A percentile compares a stretch with the other conserved stretches of the same genome.
Conservation (phyloP, 92 coral and sea anemone species). For the Palythoa grandis region DNA sequence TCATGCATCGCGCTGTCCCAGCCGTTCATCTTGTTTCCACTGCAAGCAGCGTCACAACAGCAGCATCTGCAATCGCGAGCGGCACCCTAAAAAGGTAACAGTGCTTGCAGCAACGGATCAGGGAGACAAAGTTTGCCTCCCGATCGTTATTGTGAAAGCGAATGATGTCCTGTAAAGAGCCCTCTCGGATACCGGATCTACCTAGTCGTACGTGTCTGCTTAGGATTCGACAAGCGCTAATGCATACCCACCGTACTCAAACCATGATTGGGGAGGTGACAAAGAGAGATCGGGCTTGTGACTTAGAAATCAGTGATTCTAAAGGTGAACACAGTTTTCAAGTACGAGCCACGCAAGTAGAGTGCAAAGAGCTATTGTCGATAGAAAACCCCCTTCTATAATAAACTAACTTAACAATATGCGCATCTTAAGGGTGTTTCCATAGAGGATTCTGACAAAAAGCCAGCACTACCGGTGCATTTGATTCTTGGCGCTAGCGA, state of each 20-base stretch:
- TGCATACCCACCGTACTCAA: constrained; percentile 41
- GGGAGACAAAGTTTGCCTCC: constrained; percentile 55
- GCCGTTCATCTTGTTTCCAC: constrained; percentile 48
- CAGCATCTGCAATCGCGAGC: constrained; percentile 54
- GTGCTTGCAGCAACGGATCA: constrained; percentile 54
- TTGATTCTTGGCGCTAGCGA: constrained; percentile 64
- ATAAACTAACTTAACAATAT: constrained; percentile 50
- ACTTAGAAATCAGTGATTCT: constrained; percentile 59
- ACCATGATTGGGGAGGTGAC: constrained; percentile 66
- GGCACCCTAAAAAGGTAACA: constrained; percentile 5
- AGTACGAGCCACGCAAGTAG: constrained; percentile 53
- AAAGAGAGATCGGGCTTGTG: constrained; percentile 29
- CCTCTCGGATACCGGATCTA: constrained; percentile 55
- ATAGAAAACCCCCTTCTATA: constrained; percentile 54
- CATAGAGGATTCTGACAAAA: constrained; percentile 60
- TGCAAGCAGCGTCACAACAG: constrained; percentile 53
- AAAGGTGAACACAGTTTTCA: constrained; percentile 42
- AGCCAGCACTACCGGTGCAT: constrained; percentile 62
- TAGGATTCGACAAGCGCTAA: constrained; percentile 41
- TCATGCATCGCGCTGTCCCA: constrained; percentile 49
- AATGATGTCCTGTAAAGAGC: constrained; percentile 54
- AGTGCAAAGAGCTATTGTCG: constrained; percentile 53
- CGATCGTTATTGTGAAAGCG: constrained; percentile 53
- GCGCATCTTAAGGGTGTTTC: constrained; percentile 54
- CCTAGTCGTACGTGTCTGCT: constrained; percentile 7